phyloP scores from a whole-genome alignment of 2,113 vertebrate species.

The Cinclus cinclus region DNA sequence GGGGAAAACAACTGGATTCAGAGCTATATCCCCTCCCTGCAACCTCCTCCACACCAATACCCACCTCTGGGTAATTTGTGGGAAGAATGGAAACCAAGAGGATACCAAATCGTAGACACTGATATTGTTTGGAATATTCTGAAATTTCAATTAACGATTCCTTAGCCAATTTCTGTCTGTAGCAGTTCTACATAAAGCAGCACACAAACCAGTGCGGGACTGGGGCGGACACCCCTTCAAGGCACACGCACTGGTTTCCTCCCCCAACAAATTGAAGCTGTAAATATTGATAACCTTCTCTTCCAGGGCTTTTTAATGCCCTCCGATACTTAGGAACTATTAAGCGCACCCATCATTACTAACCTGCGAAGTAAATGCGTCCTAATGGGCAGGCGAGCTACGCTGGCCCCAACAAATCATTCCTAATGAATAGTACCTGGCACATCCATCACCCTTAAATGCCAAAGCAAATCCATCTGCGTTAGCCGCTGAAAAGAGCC shows the following conservation, averaged over 20 bases:
- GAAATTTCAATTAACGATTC: too few relatives aligned
- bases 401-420: constrained; percentile 44
- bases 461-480: constrained; percentile 56
- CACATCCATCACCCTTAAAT: constrained; percentile 14
- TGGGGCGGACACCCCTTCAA: not conserved
- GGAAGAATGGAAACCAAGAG: too few relatives aligned
- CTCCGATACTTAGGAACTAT: constrained; percentile 63
- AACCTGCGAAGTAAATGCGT: constrained; percentile 62
- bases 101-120: too few relatives aligned
- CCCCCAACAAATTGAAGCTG: constrained; percentile 5
- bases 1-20: accelerated
- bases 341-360: constrained; percentile 58
- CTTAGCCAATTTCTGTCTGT: too few relatives aligned
- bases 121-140: too few relatives aligned
- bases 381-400: constrained; percentile 56
- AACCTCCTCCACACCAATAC: not conserved
- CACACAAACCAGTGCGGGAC: too few relatives aligned
- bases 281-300: constrained; percentile 40
- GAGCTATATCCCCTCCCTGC: not conserved
- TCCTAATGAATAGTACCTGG: constrained; percentile 63
- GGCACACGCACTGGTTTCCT: not conserved
- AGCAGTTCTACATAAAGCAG: too few relatives aligned
- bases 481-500: constrained; percentile 32
- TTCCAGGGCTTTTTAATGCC: constrained; percentile 34
- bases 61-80: not conserved